A percentile compares a stretch with the other conserved stretches of the same genome.
phyloP scores from a whole-genome alignment of 2,797 vertebrate species.

The Halcyon badia region DNA sequence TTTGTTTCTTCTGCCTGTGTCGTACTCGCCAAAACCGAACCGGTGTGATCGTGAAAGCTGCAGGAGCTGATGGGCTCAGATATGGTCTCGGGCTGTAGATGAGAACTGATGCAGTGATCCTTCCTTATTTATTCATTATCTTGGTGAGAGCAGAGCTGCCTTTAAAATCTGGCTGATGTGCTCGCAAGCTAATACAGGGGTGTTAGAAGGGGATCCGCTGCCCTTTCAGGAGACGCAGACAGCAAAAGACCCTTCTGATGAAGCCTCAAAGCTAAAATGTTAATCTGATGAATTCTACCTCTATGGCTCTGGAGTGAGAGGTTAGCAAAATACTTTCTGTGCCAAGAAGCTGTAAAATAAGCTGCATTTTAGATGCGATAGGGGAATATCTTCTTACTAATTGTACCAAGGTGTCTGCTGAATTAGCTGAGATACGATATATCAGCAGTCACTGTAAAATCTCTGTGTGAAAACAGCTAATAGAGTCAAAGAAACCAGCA shows the following conservation, averaged over 20 bases:
- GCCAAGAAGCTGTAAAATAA: conserved; percentile 62
- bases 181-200: accelerated
- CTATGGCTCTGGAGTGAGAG: conserved; percentile 28
- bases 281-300: conserved; percentile 70
- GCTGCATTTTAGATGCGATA: conserved; percentile 50
- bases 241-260: conserved; percentile 23
- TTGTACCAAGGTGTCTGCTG: conserved; percentile 39
- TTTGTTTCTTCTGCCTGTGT: neutral
- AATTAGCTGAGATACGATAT: conserved; percentile 26
- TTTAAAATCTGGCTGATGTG: neutral
- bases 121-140: neutral
- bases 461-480: conserved; percentile 41
- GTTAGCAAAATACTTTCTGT: conserved; percentile 61
- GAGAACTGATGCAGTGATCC: neutral
- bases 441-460: conserved; percentile 27
- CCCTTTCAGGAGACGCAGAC: neutral
- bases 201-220: neutral
- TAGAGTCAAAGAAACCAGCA: neutral
- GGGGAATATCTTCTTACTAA: conserved; percentile 70
- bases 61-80: neutral
- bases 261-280: conserved; percentile 25
- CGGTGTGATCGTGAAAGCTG: neutral
- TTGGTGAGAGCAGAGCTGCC: neutral
- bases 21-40: accelerated
- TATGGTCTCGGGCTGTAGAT: neutral